phyloP scores from a whole-genome alignment of 1,140 invertebrate species.

The Drosophila sproati region DNA sequence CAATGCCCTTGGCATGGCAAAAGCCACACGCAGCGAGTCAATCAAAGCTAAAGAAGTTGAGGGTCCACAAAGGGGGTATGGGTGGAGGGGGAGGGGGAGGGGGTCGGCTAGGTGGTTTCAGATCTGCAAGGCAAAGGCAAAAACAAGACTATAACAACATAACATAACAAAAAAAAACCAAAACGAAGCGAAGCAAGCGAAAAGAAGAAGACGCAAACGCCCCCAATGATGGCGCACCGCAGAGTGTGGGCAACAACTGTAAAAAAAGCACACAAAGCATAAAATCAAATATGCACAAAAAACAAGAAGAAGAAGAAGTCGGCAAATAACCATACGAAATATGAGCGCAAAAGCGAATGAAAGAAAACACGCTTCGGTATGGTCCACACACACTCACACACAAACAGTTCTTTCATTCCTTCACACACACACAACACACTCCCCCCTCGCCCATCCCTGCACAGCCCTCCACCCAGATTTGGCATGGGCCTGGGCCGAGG shows the following conservation, averaged over 20 bases:
- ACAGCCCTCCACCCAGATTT: conserved; percentile 2
- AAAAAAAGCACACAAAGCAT: conserved; percentile 82
- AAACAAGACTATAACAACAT: background rate
- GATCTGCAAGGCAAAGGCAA: conserved; percentile 20
- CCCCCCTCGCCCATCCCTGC: conserved; percentile 2
- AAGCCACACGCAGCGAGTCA: conserved; percentile 72
- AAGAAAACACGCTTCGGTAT: conserved; percentile 53
- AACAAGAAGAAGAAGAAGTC: conserved; percentile 4
- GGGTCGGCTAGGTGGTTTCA: background rate
- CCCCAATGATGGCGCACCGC: conserved; percentile 45
- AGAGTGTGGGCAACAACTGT: conserved; percentile 64
- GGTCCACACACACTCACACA: conserved; percentile 10
- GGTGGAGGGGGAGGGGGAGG: conserved; percentile 11
- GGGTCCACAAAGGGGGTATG: conserved; percentile 2
- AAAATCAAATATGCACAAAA: conserved; percentile 79
- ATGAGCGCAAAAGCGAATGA: conserved; percentile 67
- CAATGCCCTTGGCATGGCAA: conserved; percentile 67
- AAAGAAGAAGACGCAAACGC: conserved; percentile 50
- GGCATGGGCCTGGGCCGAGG: conserved; percentile 22
- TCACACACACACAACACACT: conserved; percentile 9
- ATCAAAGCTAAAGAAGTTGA: conserved; percentile 31
- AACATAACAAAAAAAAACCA: conserved; percentile 5
- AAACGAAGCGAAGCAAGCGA: conserved; percentile 32
- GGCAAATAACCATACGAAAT: conserved; percentile 67
- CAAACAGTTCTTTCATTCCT: conserved; percentile 7